Percentiles rank a stretch among this genome's conserved stretches.
phyloP scores from a whole-genome alignment of 2,113 vertebrate species.

The Pleuronectes platessa region DNA sequence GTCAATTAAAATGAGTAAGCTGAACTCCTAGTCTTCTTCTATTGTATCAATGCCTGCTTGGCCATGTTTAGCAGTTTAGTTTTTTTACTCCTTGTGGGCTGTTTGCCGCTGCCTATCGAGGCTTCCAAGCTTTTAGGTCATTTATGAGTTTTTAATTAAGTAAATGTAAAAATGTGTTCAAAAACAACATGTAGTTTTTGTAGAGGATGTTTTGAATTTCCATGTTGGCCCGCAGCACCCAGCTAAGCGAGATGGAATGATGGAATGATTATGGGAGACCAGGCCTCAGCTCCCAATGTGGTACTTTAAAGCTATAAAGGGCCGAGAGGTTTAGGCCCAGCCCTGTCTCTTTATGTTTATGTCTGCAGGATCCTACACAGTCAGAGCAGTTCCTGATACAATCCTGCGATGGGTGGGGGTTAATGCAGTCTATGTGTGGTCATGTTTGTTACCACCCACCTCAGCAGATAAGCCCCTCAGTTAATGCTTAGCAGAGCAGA shows the following conservation, averaged over 20 bases:
- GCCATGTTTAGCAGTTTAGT: background rate
- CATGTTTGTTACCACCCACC: slow-evolving; percentile 51
- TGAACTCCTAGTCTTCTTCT: too few species aligned
- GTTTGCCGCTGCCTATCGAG: too few species aligned
- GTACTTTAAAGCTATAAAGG: slow-evolving; percentile 23
- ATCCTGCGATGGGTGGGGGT: background rate
- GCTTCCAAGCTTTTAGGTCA: too few species aligned
- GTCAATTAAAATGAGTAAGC: background rate
- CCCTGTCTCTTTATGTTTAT: slow-evolving; percentile 15
- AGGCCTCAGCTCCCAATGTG: background rate
- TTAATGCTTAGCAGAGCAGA: too few species aligned
- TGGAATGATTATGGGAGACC: slow-evolving; percentile 7
- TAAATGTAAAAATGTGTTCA: too few species aligned
- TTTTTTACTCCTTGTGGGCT: background rate
- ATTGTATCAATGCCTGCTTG: background rate
- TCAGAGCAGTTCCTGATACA: slow-evolving; percentile 11
- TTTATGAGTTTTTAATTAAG: background rate
- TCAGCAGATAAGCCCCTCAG: slow-evolving; percentile 50
- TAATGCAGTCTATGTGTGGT: slow-evolving; percentile 41
- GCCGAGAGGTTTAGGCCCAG: background rate
- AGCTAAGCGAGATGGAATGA: slow-evolving; percentile 3
- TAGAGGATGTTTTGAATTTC: background rate
- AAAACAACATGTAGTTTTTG: background rate
- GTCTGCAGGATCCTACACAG: slow-evolving; percentile 16
- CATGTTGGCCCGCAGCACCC: background rate